phyloP scores from a whole-genome alignment of 2,888 invertebrate genomes.

The Cancer borealis region DNA sequence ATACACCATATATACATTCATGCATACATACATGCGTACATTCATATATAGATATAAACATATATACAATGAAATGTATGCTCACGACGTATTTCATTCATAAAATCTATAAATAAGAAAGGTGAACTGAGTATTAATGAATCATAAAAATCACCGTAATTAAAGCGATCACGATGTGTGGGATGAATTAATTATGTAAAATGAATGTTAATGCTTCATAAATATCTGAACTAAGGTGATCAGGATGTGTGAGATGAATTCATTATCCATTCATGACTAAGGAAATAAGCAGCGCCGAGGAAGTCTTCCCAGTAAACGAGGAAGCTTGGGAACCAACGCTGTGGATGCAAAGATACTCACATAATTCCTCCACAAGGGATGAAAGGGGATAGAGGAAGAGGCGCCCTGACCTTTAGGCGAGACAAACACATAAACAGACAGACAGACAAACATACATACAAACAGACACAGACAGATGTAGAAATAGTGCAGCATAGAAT shows the following conservation, averaged over 20 bases:
- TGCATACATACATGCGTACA: neutral
- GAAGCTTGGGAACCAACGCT: neutral
- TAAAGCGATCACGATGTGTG: neutral
- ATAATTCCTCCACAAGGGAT: neutral
- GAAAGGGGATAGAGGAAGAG: neutral
- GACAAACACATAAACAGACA: neutral
- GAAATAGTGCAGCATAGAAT: constrained; percentile 15
- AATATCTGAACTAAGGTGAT: neutral
- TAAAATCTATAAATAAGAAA: neutral
- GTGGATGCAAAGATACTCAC: neutral
- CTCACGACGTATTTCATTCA: neutral
- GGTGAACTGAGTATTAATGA: neutral
- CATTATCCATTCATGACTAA: neutral
- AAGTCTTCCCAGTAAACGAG: neutral
- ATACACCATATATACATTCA: neutral
- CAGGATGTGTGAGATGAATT: constrained; percentile 8
- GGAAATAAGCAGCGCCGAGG: neutral
- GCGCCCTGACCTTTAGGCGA: neutral
- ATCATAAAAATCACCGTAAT: neutral
- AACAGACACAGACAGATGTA: neutral
- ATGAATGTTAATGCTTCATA: neutral
- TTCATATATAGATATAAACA: neutral
- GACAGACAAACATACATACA: neutral
- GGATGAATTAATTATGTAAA: neutral
- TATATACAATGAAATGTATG: neutral